Conservation (phyloP, 2,888 invertebrate genomes). For the Oxyteleia sp. region DNA sequence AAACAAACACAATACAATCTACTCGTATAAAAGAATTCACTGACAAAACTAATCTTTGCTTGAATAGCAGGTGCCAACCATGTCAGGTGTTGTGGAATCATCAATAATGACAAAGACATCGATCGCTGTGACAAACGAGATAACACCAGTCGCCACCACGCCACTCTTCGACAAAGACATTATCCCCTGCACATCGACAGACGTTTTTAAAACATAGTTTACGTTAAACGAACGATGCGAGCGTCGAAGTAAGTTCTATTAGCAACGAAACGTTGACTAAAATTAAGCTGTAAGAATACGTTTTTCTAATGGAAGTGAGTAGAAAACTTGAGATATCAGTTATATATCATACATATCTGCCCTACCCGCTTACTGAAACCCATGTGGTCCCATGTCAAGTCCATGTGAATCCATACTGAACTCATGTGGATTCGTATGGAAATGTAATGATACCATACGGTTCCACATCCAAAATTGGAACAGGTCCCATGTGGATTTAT, state of each 20-base stretch:
- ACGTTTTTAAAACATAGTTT: constrained; percentile 82
- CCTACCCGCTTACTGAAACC: no score
- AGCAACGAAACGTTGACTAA: constrained; percentile 33
- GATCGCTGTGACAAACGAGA: constrained; percentile 74
- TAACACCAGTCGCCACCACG: constrained; percentile 75
- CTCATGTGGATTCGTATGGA: no score
- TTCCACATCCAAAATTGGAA: no score
- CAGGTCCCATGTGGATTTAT: no score
- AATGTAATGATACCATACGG: no score
- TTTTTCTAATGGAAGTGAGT: constrained; percentile 45
- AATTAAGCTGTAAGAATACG: constrained; percentile 26
- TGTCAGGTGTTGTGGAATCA: constrained; percentile 79
- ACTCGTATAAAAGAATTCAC: no score
- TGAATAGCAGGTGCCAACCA: constrained; percentile 83
- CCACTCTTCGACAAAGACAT: constrained; percentile 81
- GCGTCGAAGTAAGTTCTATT: constrained; percentile 29
- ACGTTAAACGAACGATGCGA: constrained; percentile 44
- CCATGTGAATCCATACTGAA: no score
- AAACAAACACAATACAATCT: no score
- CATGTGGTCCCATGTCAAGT: no score
- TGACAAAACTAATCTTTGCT: constrained; percentile 53
- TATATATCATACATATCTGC: no score
- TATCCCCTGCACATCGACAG: constrained; percentile 81
- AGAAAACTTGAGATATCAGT: constrained; percentile 49
- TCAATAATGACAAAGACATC: constrained; percentile 75